These are phyloP conservation scores for Chiridota heheva DNA, from an alignment of 35 echinoderm and acorn worm genomes.

Conservation along the genomic window DNA sequence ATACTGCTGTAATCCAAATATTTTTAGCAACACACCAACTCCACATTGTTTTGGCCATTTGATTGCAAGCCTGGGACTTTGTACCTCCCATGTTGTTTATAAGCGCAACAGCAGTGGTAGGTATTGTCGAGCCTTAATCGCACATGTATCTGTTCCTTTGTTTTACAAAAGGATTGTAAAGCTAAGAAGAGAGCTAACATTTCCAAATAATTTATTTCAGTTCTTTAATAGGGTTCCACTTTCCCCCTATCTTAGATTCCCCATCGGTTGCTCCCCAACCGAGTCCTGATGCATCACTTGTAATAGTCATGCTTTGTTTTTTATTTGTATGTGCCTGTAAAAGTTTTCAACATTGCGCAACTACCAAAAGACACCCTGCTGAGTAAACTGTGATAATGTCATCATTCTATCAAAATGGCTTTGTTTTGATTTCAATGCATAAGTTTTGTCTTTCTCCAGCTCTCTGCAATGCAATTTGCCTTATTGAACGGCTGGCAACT, in stretches of 20 bases:
- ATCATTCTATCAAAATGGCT: slow-evolving; percentile 71
- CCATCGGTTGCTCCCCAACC: slow-evolving; percentile 74
- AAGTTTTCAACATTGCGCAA: slow-evolving; percentile 36
- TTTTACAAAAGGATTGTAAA: slow-evolving; percentile 57
- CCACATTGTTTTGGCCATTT: slow-evolving; percentile 58
- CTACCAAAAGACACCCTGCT: slow-evolving; percentile 63
- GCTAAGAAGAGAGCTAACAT: slow-evolving; percentile 39
- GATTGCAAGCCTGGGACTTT: slow-evolving; percentile 63
- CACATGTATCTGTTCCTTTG: slow-evolving; percentile 52
- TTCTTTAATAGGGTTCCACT: slow-evolving; percentile 55
- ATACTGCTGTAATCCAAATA: slow-evolving; percentile 56
- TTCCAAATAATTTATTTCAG: slow-evolving; percentile 66
- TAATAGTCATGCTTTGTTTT: slow-evolving; percentile 41
- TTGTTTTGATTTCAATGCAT: slow-evolving; percentile 36
- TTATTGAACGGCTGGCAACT: slow-evolving; percentile 57
- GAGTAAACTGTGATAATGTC: slow-evolving; percentile 44
- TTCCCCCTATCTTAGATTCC: slow-evolving; percentile 30
- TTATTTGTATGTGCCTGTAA: slow-evolving; percentile 1
- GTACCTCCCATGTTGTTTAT: slow-evolving; percentile 63
- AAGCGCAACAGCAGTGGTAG: slow-evolving; percentile 67
- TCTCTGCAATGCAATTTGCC: slow-evolving; percentile 63
- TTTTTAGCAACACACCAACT: slow-evolving; percentile 44
- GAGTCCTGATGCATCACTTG: slow-evolving; percentile 51
- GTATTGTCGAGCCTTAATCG: slow-evolving; percentile 56
- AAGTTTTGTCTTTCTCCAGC: slow-evolving; percentile 70